These are phyloP conservation scores for Danaus chrysippus DNA, from an alignment of 2,888 invertebrate genomes.

Conservation along the genomic window DNA sequence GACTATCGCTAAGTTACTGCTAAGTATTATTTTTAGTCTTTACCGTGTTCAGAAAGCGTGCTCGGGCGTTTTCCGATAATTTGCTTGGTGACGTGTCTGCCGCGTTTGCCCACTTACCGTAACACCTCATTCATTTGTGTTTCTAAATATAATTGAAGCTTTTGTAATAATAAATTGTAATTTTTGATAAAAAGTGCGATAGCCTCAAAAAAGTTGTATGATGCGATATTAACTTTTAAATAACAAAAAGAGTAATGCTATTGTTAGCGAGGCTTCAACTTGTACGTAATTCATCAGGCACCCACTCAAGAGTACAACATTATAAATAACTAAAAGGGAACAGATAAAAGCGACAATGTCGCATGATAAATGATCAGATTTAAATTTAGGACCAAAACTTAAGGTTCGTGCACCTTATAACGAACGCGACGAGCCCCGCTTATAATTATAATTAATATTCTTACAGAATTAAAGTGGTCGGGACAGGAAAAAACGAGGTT, in stretches of 20 bases:
- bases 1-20: constrained; percentile 45
- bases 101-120: constrained; percentile 51
- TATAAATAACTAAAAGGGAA: constrained; percentile 48
- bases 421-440: constrained; percentile 72
- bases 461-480: constrained; percentile 76
- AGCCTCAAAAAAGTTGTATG: constrained; percentile 2
- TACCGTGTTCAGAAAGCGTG: constrained; percentile 76
- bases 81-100: constrained; percentile 55
- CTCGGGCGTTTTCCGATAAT: constrained; percentile 65
- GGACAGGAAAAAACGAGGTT: constrained; percentile 66
- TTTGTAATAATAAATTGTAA: constrained; percentile 7
- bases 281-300: constrained; percentile 39
- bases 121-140: constrained; percentile 44
- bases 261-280: constrained; percentile 33
- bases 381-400: constrained; percentile 70
- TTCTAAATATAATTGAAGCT: constrained; percentile 1
- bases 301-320: constrained; percentile 38
- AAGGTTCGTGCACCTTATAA: constrained; percentile 61
- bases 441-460: constrained; percentile 80
- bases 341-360: constrained; percentile 74
- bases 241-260: constrained; percentile 16
- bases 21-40: constrained; percentile 65
- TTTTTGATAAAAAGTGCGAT: constrained; percentile 6
- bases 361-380: constrained; percentile 77
- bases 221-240: constrained; percentile 11